Conservation (phyloP, 2,113 vertebrate genomes). For the Mustela nigripes region DNA sequence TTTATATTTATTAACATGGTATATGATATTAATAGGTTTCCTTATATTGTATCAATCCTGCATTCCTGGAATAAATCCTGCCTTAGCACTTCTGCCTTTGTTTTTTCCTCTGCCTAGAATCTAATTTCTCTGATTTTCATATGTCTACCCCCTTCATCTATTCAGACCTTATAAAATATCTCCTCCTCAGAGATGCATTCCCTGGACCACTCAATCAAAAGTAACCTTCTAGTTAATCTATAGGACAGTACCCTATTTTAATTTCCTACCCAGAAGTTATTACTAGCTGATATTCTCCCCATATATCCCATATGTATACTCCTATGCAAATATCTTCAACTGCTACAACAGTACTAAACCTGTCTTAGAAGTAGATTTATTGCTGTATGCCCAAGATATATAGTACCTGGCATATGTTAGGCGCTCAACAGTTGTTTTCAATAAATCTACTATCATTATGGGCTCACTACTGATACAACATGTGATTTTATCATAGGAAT, state of each 20-base stretch:
- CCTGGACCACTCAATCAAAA: not conserved
- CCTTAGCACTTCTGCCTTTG: not conserved
- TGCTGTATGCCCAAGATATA: not conserved
- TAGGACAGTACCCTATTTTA: not conserved
- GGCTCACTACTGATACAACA: not conserved
- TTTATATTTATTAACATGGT: not conserved
- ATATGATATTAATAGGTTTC: not conserved
- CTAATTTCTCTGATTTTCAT: not conserved
- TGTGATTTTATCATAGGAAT: not conserved
- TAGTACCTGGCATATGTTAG: not conserved
- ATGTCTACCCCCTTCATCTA: not conserved
- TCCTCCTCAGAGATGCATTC: not conserved
- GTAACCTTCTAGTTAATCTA: not conserved
- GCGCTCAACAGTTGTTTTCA: not conserved
- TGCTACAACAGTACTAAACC: not conserved
- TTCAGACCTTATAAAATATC: not conserved
- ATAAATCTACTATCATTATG: not conserved
- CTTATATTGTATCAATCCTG: not conserved
- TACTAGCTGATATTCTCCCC: not conserved
- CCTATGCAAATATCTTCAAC: not conserved
- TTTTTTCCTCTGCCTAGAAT: not conserved
- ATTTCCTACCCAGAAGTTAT: not conserved
- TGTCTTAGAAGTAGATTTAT: not conserved
- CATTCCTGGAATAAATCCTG: slow-evolving; percentile 14
- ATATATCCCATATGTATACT: not conserved